Base-by-base conservation (phyloP, 2,888 invertebrate species). In the Folsomia candida region DNA sequence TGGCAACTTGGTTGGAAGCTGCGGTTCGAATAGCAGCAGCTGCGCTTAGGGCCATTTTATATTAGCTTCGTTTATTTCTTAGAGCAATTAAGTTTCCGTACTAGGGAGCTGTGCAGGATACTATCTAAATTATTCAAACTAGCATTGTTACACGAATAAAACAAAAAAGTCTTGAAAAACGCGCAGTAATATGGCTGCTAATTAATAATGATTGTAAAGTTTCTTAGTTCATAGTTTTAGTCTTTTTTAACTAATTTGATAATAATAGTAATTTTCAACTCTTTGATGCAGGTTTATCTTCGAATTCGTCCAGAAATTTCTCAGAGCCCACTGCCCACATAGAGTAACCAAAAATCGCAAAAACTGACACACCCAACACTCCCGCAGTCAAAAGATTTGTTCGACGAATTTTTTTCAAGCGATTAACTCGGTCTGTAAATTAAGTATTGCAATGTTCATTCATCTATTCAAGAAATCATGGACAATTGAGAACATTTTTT, bases 231-330 rank as follows among this genome's bases (percentile, higher is more conserved):
- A n/a, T n/a, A n/a, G n/a, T n/a, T n/a, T n/a, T n/a, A n/a, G n/a
- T n/a, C n/a, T n/a, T n/a, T n/a, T n/a, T n/a, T n/a, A n/a, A n/a
- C n/a, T n/a, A n/a, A n/a, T n/a, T n/a, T n/a, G n/a, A n/a, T n/a
- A n/a, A n/a, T n/a, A n/a, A n/a, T n/a, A n/a, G n/a, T n/a, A n/a
- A n/a, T n/a, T 37, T 72, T 69, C 54, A 68, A 54, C 37, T 67
- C 63, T 25, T 69, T n/a, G 9, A 26, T 37, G 25, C 26, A 14
- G 51, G 54, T n/a, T 54, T 59, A 25, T 71, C 70, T 20, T 95
- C 90, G 82, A 96, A 94, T 82, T 96, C 94, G 85, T 96, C 96
- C 71, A 97, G 86, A 85, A 97, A 96, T 63, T 88, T 91, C 84
- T 97, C 97, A 82, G 96, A 95, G 82, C 90, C 91, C 64, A 97